Conservation (phyloP, 2,113 vertebrate genomes). For the Myxocyprinus asiaticus region DNA sequence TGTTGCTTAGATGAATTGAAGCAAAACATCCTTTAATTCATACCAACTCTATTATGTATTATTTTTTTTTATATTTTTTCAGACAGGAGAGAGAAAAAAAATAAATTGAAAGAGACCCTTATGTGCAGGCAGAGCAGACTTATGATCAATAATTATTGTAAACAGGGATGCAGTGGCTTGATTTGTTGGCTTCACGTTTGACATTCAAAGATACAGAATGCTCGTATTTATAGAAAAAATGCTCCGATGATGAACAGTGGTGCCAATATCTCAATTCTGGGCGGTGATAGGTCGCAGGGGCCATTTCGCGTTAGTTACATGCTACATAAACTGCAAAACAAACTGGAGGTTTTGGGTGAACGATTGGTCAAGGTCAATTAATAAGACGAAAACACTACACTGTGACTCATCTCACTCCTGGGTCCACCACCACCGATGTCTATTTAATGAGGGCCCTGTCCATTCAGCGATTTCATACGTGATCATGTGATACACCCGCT, state of each 20-base stretch:
- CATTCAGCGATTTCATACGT: not conserved
- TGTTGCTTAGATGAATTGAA: slow-evolving; percentile 85
- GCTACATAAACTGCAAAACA: slow-evolving; percentile 59
- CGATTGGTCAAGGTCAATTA: slow-evolving; percentile 75
- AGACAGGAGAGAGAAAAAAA: slow-evolving; percentile 67
- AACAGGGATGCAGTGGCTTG: slow-evolving; percentile 66
- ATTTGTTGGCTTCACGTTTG: slow-evolving; percentile 66
- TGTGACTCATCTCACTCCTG: slow-evolving; percentile 44
- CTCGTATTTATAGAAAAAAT: slow-evolving; percentile 53
- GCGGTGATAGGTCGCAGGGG: slow-evolving; percentile 7
- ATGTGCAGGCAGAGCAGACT: slow-evolving; percentile 71
- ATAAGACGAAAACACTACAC: slow-evolving; percentile 61
- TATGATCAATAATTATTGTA: slow-evolving; percentile 78
- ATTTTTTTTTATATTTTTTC: slow-evolving; percentile 60
- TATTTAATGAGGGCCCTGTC: slow-evolving; percentile 60
- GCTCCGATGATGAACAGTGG: slow-evolving; percentile 45
- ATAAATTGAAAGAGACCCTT: slow-evolving; percentile 76
- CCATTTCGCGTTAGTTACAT: slow-evolving; percentile 33
- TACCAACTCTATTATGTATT: slow-evolving; percentile 73
- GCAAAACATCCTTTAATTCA: slow-evolving; percentile 87
- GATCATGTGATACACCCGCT: slow-evolving; percentile 43
- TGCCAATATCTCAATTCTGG: slow-evolving; percentile 46
- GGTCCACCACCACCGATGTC: slow-evolving; percentile 46
- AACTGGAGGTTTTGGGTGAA: slow-evolving; percentile 66
- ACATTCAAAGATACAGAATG: slow-evolving; percentile 58